Evolutionary conservation across 2,113 vertebrate species (phyloP), one percentile per base, ranked within the genome.

Genomic region (Forbesichthys papilliferus): DNA sequence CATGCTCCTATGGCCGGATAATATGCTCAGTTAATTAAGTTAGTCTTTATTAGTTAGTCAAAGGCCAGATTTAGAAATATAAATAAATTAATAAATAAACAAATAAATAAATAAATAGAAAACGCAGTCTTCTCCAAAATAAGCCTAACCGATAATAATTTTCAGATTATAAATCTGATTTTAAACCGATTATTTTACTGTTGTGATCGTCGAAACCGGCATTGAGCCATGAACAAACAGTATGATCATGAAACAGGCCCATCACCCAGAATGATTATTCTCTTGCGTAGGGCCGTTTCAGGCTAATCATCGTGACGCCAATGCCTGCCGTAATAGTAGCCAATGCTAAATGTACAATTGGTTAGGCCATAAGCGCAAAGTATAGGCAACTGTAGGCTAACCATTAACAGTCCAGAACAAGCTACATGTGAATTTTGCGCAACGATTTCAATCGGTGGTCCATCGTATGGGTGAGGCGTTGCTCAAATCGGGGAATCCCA

Each of bases 401-500:
- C 3, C 5, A 3, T 18, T 55, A 9, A 58, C 27, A 42, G 60
- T 64, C 68, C 60, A 42, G 42, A 36, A 4, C 54, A 68, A 64
- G 59, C 2, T 27, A 27, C 27, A 61, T 58, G 71, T 57, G 27
- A 62, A 68, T 73, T 89, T 81, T 87, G 84, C 79, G 82, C 84
- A 84, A 48, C 66, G 58, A 47, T 59, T 48, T 66, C 11, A 27
- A 20, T 52, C 65, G 57, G 11, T 68, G 73, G 81, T 86, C 76
- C 81, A 84, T 84, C 77, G 64, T 48, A 61, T 57, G 83, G 87
- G 84, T 79, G 91, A 89, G 90, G 87, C 84, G 49, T 81, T 73
- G 80, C 80, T 63, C 51, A 47, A 65, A 75, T 9, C 51, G 69
- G 74, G 79, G 73, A 58, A 77, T 69, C 81, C 68, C 78, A 36